A percentile compares a stretch with the other conserved stretches of the same genome.
These are phyloP conservation scores for Drosophila meridiana DNA, from an alignment of 2,888 invertebrate genomes.

Conservation along the genomic window DNA sequence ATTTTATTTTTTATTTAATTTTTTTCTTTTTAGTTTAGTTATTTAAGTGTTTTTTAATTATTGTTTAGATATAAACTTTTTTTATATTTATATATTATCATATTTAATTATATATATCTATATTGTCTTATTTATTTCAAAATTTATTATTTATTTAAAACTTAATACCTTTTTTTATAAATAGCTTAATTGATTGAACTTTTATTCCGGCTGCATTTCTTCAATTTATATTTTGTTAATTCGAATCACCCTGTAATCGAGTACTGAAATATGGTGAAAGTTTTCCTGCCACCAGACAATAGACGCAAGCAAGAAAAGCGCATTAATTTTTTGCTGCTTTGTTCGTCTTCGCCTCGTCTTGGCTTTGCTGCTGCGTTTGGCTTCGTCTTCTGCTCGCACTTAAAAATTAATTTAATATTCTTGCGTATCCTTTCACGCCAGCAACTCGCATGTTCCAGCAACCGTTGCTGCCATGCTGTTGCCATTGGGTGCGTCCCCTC, in stretches of 20 bases:
- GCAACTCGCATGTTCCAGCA: slow-evolving; percentile 72
- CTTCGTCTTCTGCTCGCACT: slow-evolving; percentile 67
- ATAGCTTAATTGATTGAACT: background rate
- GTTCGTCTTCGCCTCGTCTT: slow-evolving; percentile 55
- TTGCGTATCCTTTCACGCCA: slow-evolving; percentile 74
- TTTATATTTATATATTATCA: too few relatives aligned
- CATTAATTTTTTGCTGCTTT: slow-evolving; percentile 63
- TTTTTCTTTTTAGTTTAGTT: too few relatives aligned
- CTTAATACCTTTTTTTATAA: background rate
- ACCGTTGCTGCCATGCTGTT: slow-evolving; percentile 51
- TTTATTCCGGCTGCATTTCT: background rate
- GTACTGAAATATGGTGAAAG: slow-evolving; percentile 66
- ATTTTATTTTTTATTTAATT: too few relatives aligned
- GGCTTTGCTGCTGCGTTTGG: slow-evolving; percentile 21
- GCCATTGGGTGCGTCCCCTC: slow-evolving; percentile 31
- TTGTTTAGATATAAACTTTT: too few relatives aligned
- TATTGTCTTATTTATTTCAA: too few relatives aligned
- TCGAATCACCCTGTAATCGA: slow-evolving; percentile 55
- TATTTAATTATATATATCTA: too few relatives aligned
- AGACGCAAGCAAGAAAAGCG: slow-evolving; percentile 70
- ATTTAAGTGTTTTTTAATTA: too few relatives aligned
- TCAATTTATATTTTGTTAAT: background rate
- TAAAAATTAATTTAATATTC: slow-evolving; percentile 84
- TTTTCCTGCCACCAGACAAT: slow-evolving; percentile 66
- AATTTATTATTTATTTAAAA: too few relatives aligned